Evolutionary conservation across 2,888 invertebrate species (phyloP).

Genomic region (Chironomus riparius): DNA sequence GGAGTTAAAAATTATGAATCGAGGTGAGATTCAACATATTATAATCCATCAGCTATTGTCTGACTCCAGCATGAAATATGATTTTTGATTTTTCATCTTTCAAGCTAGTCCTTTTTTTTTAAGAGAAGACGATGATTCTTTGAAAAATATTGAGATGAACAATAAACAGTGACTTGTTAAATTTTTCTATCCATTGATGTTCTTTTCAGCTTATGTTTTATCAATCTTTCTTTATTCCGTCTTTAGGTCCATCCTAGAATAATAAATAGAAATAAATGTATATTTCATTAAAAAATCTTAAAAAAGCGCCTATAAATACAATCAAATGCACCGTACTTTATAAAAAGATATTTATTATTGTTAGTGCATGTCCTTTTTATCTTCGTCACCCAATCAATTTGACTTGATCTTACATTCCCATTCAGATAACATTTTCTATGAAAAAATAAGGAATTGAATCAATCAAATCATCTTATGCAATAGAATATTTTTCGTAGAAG

Average conservation of each 20-base stretch:
- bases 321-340: no score
- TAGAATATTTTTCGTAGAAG: background rate
- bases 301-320: no score
- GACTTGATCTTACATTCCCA: background rate
- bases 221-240: no score
- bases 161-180: slow-evolving; percentile 3
- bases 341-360: no score
- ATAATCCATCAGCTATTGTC: background rate
- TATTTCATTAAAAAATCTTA: no score
- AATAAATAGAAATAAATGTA: no score
- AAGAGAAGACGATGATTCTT: background rate
- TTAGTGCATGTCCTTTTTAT: no score
- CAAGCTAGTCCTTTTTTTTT: background rate
- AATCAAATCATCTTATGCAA: background rate
- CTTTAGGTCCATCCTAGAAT: no score
- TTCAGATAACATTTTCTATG: background rate
- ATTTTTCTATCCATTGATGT: background rate
- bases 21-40: background rate
- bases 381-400: no score
- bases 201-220: no score
- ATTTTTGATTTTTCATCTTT: slow-evolving; percentile 3
- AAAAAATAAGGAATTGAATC: background rate
- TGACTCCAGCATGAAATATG: background rate
- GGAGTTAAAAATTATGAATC: background rate
- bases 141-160: background rate